Percentiles rank a stretch among this genome's conserved stretches.
phyloP scores from a whole-genome alignment of 2,797 vertebrate species.

The Aselliscus stoliczkanus region DNA sequence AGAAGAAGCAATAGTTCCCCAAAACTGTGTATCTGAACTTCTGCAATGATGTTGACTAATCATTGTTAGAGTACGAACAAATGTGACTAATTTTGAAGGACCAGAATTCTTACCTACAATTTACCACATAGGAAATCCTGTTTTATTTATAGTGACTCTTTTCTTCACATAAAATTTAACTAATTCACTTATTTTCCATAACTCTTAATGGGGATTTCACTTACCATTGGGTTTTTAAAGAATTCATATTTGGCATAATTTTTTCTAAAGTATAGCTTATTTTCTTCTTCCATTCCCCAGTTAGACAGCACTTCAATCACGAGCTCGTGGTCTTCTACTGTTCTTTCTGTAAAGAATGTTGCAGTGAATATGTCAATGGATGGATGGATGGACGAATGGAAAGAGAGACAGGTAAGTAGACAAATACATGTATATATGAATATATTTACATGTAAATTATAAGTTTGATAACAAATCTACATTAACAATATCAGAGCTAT shows the following conservation, averaged over 20 bases:
- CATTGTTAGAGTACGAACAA: background rate
- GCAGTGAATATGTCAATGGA: constrained; percentile 18
- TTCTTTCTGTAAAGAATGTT: constrained; percentile 87
- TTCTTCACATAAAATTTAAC: background rate
- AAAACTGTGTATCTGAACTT: background rate
- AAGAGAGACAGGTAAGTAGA: background rate
- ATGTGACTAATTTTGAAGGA: background rate
- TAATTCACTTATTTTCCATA: background rate
- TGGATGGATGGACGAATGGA: background rate
- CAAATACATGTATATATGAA: background rate
- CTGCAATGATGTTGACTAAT: background rate
- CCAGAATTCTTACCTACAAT: background rate
- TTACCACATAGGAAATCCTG: background rate
- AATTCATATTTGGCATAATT: constrained; percentile 99
- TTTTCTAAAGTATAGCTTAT: constrained; percentile 95
- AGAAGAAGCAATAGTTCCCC: background rate
- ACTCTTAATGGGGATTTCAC: constrained; percentile 60
- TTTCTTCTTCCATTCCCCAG: constrained; percentile 93
- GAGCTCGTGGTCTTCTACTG: constrained; percentile 96
- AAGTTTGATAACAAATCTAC: constrained; percentile 53
- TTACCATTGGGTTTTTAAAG: constrained; percentile 97
- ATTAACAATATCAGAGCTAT: constrained; percentile 37
- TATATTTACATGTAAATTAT: constrained; percentile 3
- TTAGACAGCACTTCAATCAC: constrained; percentile 92
- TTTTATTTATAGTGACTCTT: background rate